Evolutionary conservation across 2,888 invertebrate genomes (phyloP).

Genomic region (Orchesella flavescens): DNA sequence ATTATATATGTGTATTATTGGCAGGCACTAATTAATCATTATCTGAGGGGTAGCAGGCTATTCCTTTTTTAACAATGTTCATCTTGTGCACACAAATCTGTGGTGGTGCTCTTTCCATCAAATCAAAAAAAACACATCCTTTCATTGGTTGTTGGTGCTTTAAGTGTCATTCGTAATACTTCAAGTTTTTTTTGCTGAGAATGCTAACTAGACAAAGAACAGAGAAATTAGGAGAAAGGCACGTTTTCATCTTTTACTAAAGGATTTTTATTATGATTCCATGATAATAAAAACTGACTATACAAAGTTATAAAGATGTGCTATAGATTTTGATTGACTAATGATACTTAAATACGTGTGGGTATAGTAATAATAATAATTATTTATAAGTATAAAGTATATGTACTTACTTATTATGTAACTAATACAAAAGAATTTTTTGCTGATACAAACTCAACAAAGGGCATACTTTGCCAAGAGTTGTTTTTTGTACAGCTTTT

Average conservation of each 20-base stretch:
- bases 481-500: constrained; percentile 41
- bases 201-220: too few relatives aligned
- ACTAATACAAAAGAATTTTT: neutral
- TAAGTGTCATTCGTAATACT: neutral
- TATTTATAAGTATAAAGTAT: neutral
- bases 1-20: neutral
- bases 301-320: too few relatives aligned
- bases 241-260: too few relatives aligned
- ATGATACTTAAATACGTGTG: too few relatives aligned
- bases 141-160: neutral
- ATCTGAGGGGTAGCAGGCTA: constrained; percentile 46
- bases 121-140: too few relatives aligned
- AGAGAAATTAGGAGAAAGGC: too few relatives aligned
- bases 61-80: neutral
- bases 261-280: too few relatives aligned
- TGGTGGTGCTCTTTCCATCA: constrained; percentile 16
- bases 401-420: neutral
- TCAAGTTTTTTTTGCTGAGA: too few relatives aligned
- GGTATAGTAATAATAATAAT: neutral
- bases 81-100: too few relatives aligned
- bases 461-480: neutral
- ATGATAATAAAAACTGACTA: too few relatives aligned
- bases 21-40: neutral
- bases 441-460: constrained; percentile 20
- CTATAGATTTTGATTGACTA: too few relatives aligned